Conservation (phyloP, 2,888 invertebrate species). For the Eueremaeus valkanovi region DNA sequence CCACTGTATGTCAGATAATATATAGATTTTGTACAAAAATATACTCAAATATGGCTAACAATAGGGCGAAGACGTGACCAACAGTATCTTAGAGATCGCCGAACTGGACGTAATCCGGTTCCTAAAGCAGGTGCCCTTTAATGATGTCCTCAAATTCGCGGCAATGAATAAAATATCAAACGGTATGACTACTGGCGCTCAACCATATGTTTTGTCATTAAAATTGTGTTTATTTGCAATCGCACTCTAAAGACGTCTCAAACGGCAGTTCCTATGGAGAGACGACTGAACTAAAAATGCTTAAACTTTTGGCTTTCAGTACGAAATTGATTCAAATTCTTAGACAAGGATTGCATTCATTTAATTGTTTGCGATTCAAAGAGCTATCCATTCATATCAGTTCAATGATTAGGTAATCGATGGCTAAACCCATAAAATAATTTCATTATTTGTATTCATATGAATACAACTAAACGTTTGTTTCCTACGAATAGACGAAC, state of each 20-base stretch:
- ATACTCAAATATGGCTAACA: slow-evolving; percentile 41
- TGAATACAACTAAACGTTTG: not conserved
- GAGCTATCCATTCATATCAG: slow-evolving; percentile 39
- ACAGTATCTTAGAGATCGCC: slow-evolving; percentile 31
- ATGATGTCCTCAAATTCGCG: slow-evolving; percentile 40
- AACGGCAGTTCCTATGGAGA: slow-evolving; percentile 12
- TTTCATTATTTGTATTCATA: not conserved
- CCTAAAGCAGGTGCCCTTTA: slow-evolving; percentile 42
- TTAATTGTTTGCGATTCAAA: slow-evolving; percentile 43
- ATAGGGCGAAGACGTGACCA: slow-evolving; percentile 45
- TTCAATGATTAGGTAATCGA: slow-evolving; percentile 37
- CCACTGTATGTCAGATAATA: not conserved
- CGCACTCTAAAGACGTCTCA: not conserved
- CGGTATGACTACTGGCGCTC: not conserved
- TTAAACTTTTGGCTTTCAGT: slow-evolving; percentile 41
- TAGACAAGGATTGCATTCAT: slow-evolving; percentile 39
- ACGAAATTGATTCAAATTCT: slow-evolving; percentile 42
- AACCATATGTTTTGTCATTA: not conserved
- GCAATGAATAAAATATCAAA: slow-evolving; percentile 19
- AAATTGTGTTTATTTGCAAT: not conserved
- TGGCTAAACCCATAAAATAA: no score
- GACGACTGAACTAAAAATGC: slow-evolving; percentile 40
- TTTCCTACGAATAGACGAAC: slow-evolving; percentile 31
- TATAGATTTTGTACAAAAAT: not conserved
- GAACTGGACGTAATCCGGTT: slow-evolving; percentile 42